Conservation (phyloP, 1,140 invertebrate species). For the Helicorthomorpha holstii region DNA sequence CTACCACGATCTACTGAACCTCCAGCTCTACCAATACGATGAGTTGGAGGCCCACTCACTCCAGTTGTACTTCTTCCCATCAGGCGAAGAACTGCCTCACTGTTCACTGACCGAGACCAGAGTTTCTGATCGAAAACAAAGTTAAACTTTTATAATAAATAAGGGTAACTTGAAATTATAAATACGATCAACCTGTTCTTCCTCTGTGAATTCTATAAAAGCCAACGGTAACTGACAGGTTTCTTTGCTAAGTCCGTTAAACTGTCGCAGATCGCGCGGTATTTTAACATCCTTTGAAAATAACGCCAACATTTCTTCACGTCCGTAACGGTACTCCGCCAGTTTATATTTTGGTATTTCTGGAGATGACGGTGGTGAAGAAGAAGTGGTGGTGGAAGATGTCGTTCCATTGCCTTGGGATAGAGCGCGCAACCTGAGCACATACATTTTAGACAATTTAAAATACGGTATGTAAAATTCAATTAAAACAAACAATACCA, state of each 20-base stretch:
- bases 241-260: constrained; percentile 49
- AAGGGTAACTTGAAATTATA: neutral
- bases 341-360: constrained; percentile 32
- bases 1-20: constrained; percentile 38
- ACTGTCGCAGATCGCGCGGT: constrained; percentile 43
- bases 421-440: constrained; percentile 27
- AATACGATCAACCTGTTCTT: constrained; percentile 43
- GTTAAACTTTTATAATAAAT: neutral
- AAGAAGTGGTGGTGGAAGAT: constrained; percentile 10
- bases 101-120: constrained; percentile 39
- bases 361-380: constrained; percentile 23
- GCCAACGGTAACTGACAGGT: constrained; percentile 58
- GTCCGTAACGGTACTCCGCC: constrained; percentile 58
- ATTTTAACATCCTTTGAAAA: constrained; percentile 47
- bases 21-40: constrained; percentile 31
- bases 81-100: constrained; percentile 31
- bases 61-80: constrained; percentile 19
- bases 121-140: constrained; percentile 28
- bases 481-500: constrained; percentile 18
- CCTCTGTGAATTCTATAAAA: constrained; percentile 54
- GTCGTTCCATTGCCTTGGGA: constrained; percentile 27
- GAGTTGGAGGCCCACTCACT: constrained; percentile 15
- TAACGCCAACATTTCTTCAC: constrained; percentile 74
- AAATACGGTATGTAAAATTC: neutral
- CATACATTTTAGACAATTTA: constrained; percentile 3